Base-by-base conservation (phyloP, 2,888 invertebrate species). In the Acanthosoma haemorrhoidale region DNA sequence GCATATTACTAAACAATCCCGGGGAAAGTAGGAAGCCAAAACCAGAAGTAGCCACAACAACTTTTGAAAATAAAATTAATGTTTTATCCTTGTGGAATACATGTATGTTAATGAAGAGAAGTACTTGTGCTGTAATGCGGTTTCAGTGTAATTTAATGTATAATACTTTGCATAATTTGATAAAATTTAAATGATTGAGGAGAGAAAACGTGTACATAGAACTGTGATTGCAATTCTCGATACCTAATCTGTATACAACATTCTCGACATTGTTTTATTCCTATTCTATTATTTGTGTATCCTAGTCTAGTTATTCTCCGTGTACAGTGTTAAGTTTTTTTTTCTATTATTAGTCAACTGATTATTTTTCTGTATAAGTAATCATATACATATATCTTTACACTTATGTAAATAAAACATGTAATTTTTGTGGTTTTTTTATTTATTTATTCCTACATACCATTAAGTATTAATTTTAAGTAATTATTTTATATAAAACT, bases 281-380 rank as follows among this genome's bases (percentile, higher is more conserved):
- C 58, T 58, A 58, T 58, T 58, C 15, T 58, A 58, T 21, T 31
- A 13, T 58, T 58, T 60, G 31, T 60, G 34, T 60, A 34, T 31
- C 60, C 60, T 60, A 60, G 60, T 60, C 60, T 60, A 60, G 36
- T 3, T 15, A 16, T 16, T 34, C 21, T 34, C 6, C 5, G 2
- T 60, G 36, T 60, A 60, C 36, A 60, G 60, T 60, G 60, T 60
- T 60, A 34, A 60, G 34, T 60, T 60, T 3, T 34, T 60, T 34
- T 36, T 18, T 18, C 18, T 59, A 59, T 59, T 31, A 32, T 59
- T 59, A 32, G 41, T 41, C 15, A 59, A 59, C 31, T 59, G 59
- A 59, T 59, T 16, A 59, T 29, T 59, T 15, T 59, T 59, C 16
- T 32, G 32, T 59, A 59, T 32, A 13, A 15, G 34, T 29, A 59